These are phyloP conservation scores for Thaumatotibia leucotreta DNA, from an alignment of 1,140 invertebrate species.

Conservation along the genomic window DNA sequence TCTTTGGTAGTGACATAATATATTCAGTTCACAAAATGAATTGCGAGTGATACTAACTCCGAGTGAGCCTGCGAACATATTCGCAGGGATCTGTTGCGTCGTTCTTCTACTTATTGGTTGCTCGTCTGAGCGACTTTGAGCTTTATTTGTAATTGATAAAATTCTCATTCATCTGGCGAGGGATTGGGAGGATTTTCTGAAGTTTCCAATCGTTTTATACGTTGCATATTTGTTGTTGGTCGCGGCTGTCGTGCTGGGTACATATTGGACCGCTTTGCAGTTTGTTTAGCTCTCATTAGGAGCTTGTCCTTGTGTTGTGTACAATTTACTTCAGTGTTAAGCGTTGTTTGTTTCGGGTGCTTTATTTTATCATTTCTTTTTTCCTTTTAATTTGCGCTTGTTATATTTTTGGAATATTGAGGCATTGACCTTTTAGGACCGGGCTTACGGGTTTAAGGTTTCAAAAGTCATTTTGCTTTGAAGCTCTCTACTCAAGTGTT, in stretches of 20 bases:
- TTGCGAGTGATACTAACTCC: conserved; percentile 73
- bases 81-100: conserved; percentile 68
- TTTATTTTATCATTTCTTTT: not conserved
- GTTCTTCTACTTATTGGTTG: conserved; percentile 62
- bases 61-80: conserved; percentile 73
- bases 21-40: conserved; percentile 75
- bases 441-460: too few species aligned
- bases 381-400: not conserved
- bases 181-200: conserved; percentile 33
- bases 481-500: too few species aligned
- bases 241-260: conserved; percentile 27
- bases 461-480: too few species aligned
- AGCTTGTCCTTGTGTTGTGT: not conserved
- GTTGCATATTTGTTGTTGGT: conserved; percentile 48
- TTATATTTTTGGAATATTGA: too few species aligned
- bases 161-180: conserved; percentile 40
- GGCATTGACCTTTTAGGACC: too few species aligned
- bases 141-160: conserved; percentile 47
- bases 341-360: not conserved
- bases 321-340: conserved; percentile 5
- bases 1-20: conserved; percentile 52
- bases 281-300: conserved; percentile 15
- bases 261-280: conserved; percentile 22
- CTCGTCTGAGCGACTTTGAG: conserved; percentile 38
- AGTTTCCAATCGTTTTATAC: conserved; percentile 48